Evolutionary conservation across 2,113 vertebrate species (phyloP), one percentile per base, ranked within the genome.

Genomic region (Petrocephalus zakoni): DNA sequence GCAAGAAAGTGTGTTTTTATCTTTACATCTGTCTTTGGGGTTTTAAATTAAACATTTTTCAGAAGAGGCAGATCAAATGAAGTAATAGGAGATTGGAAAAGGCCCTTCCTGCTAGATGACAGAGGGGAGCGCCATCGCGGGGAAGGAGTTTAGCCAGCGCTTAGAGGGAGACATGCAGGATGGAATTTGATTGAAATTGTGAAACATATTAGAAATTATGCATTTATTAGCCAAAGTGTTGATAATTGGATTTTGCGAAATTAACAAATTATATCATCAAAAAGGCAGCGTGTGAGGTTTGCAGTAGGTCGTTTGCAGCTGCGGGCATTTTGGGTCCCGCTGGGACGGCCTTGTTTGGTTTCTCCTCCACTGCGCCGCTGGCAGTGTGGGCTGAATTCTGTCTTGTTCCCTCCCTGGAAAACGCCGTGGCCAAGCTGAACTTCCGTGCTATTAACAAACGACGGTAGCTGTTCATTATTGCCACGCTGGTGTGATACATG

Each of bases 331-430:
- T 94, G 64, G 93, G 92, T 96, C 95, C 96, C 95, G 94, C 90
- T 93, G 96, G 95, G 95, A 97, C 94, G 93, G 93, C 92, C 95
- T 97, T 97, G 96, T 97, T 97, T 97, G 96, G 96, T 96, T 97
- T 96, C 94, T 95, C 92, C 96, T 94, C 92, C 94, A 96, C 94
- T 94, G 92, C 94, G 95, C 97, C 96, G 94, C 92, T 95, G 96
- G 97, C 96, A 92, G 86, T 95, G 91, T 94, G 25, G 94, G 94
- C 95, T 96, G 93, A 95, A 97, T 96, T 96, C 95, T 96, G 94
- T 93, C 93, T 91, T 93, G 93, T 93, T 95, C 94, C 96, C 96
- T 93, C 91, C 90, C 94, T 96, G 95, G 95, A 97, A 93, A 93
- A 94, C 91, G 96, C 93, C 95, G 75, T 89, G 90, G 92, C 92